Evolutionary conservation across 37 sponge, comb jelly and placozoan species (phyloP), one percentile per base, ranked within the genome.

Genomic region (Eunapius fragilis): DNA sequence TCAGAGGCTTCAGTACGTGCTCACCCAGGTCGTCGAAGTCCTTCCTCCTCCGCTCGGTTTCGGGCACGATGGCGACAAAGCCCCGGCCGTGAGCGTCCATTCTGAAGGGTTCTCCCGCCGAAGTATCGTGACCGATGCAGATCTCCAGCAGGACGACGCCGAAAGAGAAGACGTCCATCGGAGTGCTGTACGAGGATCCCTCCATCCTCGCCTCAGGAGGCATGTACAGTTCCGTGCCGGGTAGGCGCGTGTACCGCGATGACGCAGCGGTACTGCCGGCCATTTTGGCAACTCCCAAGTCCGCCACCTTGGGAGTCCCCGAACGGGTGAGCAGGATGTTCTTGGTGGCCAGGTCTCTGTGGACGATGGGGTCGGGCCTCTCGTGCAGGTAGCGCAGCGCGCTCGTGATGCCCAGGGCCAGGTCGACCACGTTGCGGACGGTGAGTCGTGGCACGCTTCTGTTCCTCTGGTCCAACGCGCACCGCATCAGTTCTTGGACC

Each of bases 361-460:
- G 96, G 28, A 92, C 70, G 37, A 95, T 92, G 1, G 95, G 92
- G 3, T 86, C 58, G 0, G 50, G 35, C 34, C 85, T 49, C 37
- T 92, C 88, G 86, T 95, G 96, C 11, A 95, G 85, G 47, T 92
- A 95, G 19, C 86, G 78, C 17, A 95, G 67, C 25, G 88, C 96
- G 33, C 81, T 34, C 19, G 88, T 78, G 17, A 95, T 73, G 22
- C 70, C 84, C 26, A 83, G 37, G 12, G 85, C 6, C 32, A 92
- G 35, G 48, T 95, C 86, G 14, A 94, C 83, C 9, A 82, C 50
- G 14, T 90, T 83, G 41, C 86, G 84, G 25, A 87, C 47, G 32
- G n/a, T 76, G 45, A 94, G 50, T 17, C 78, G 34, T 25, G 92
- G 92, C 35, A 49, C 17, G 25, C 37, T 23, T 3, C 69, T 24